Conservation (phyloP, 2,888 invertebrate genomes). For the Rotaria sp. region DNA sequence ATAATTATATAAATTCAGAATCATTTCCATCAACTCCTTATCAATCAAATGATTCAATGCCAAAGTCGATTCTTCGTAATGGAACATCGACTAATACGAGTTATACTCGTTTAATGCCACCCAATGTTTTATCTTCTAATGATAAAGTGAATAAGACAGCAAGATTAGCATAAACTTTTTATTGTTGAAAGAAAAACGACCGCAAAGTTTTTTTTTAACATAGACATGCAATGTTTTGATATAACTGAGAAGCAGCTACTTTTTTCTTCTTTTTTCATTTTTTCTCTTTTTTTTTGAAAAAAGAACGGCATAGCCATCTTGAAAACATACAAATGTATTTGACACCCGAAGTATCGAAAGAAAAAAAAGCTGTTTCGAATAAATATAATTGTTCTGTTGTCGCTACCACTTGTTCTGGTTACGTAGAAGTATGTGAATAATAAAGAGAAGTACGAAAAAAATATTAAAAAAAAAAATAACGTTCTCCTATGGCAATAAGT, state of each 20-base stretch:
- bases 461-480: neutral
- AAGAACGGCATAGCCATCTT: neutral
- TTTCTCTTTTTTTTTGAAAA: neutral
- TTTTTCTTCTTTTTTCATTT: too few relatives aligned
- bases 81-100: neutral
- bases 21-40: neutral
- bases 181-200: neutral
- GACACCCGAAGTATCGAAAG: neutral
- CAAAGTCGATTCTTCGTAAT: conserved; percentile 4
- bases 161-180: neutral
- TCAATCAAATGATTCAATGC: neutral
- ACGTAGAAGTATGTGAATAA: neutral
- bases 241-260: neutral
- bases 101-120: neutral
- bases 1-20: neutral
- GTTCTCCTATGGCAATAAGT: neutral
- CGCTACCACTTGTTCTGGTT: neutral
- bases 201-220: neutral
- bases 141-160: neutral
- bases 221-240: neutral
- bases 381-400: neutral
- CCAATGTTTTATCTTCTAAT: neutral
- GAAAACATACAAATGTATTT: neutral
- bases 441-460: neutral
- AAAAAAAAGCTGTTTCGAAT: neutral